Evolutionary conservation across 2,113 vertebrate genomes (phyloP), one percentile per base, ranked within the genome.

Genomic region (Gracilinanus agilis): DNA sequence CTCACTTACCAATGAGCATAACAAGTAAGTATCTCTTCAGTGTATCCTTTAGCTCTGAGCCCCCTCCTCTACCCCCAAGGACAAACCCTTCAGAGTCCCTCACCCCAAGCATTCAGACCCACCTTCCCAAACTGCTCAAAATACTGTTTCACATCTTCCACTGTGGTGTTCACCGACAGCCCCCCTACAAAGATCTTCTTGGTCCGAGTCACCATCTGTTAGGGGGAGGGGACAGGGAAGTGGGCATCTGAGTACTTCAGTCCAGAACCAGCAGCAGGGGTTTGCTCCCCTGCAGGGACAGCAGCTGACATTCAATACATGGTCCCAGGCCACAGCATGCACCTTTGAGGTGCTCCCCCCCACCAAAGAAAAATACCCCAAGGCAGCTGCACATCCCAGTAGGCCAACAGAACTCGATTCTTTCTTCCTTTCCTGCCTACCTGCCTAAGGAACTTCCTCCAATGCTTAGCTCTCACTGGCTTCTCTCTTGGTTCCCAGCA

Each of bases 131-230:
- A 99, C 98, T 99, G 99, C 98, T 99, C 99, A 0, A 99, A 99
- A 98, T 99, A 99, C 29, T 99, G 99, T 98, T 99, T 99, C 97
- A 99, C 99, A 54, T 99, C 99, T 95, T 99, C 99, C 97, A 99
- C 99, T 8, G 99, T 99, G 92, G 99, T 99, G 98, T 99, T 99
- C 98, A 99, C 99, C 0, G 99, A 99, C 95, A 99, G 98, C 94
- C 99, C 99, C 95, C 99, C 99, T 44, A 99, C 99, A 98, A 99
- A 99, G 98, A 99, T 99, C 99, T 99, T 99, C 99, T 99, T 99
- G 96, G 99, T 99, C 98, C 99, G 99, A 97, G 99, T 99, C 99
- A 99, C 99, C 98, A 99, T 99, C 99, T 99, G 99, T 98, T 98
- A 95, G 94, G 98, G 91, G 97, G 96, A 98, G 96, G 97, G 98